phyloP scores from a whole-genome alignment of 2,797 vertebrate species.

The Hyperoplus immaculatus region DNA sequence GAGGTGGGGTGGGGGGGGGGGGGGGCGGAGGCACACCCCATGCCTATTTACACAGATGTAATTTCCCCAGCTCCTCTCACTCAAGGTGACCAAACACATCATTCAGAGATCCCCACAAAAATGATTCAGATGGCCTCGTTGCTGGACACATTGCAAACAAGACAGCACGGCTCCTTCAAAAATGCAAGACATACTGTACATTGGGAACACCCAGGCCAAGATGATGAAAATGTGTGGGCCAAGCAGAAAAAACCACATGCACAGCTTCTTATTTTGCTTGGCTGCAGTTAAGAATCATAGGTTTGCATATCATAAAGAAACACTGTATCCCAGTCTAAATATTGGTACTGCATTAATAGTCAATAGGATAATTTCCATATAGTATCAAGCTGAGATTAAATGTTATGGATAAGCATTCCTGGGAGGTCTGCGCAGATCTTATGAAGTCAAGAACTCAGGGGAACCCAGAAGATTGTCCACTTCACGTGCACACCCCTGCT shows the following conservation, averaged over 20 bases:
- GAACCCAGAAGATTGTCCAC: slow-evolving; percentile 55
- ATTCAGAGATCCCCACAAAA: slow-evolving; percentile 64
- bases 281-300: slow-evolving; percentile 48
- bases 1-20: slow-evolving; percentile 55
- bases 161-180: slow-evolving; percentile 11
- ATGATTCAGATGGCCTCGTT: slow-evolving; percentile 53
- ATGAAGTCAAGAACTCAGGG: slow-evolving; percentile 18
- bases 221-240: slow-evolving; percentile 17
- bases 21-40: slow-evolving; percentile 62
- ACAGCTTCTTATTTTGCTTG: slow-evolving; percentile 52
- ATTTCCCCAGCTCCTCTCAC: slow-evolving; percentile 71
- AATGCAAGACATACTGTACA: slow-evolving; percentile 28
- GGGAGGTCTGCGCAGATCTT: slow-evolving; percentile 39
- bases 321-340: slow-evolving; percentile 66
- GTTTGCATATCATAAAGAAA: slow-evolving; percentile 62
- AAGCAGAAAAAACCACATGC: slow-evolving; percentile 35
- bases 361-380: slow-evolving; percentile 68
- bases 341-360: slow-evolving; percentile 75
- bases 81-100: slow-evolving; percentile 84
- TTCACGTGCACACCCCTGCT: slow-evolving; percentile 36
- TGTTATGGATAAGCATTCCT: slow-evolving; percentile 38
- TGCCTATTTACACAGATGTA: slow-evolving; percentile 81
- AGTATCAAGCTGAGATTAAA: slow-evolving; percentile 49
- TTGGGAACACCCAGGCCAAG: slow-evolving; percentile 21
- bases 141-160: slow-evolving; percentile 33